phyloP scores from a whole-genome alignment of 2,797 vertebrate species.

The Rousettus madagascariensis region DNA sequence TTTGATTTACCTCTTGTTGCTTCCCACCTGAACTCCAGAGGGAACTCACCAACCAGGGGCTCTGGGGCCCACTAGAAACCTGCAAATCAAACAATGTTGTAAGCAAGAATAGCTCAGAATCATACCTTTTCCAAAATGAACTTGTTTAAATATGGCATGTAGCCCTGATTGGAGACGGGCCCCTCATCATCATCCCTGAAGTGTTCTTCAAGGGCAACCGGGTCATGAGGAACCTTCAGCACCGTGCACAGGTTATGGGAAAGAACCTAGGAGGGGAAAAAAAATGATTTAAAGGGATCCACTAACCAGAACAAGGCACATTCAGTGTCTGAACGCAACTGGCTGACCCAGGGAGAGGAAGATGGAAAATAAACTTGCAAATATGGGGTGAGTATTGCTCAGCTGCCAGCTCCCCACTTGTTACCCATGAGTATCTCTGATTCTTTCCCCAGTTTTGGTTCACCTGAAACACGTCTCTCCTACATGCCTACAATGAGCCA shows the following conservation, averaged over 20 bases:
- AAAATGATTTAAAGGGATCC: background rate
- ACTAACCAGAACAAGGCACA: background rate
- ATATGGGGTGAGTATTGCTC: rapidly evolving
- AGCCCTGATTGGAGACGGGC: constrained; percentile 98
- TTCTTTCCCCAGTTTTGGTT: background rate
- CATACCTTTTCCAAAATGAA: constrained; percentile 98
- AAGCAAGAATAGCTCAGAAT: background rate
- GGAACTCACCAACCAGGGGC: background rate
- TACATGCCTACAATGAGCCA: background rate
- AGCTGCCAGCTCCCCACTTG: background rate
- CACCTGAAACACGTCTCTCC: background rate
- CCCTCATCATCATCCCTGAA: constrained; percentile 98
- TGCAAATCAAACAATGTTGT: background rate
- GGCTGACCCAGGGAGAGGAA: background rate
- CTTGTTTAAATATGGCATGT: constrained; percentile 98
- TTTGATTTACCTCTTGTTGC: background rate
- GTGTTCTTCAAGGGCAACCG: constrained; percentile 96
- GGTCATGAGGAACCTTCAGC: constrained; percentile 96
- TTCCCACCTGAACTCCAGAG: background rate
- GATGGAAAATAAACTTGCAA: background rate
- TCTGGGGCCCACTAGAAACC: background rate
- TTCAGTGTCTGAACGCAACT: background rate
- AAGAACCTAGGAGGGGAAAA: constrained; percentile 89
- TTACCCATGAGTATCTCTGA: background rate
- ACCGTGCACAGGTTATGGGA: constrained; percentile 97